phyloP scores from a whole-genome alignment of 30 jellyfish, hydroid and myxozoan genomes.

The Chrysaora quinquecirrha region DNA sequence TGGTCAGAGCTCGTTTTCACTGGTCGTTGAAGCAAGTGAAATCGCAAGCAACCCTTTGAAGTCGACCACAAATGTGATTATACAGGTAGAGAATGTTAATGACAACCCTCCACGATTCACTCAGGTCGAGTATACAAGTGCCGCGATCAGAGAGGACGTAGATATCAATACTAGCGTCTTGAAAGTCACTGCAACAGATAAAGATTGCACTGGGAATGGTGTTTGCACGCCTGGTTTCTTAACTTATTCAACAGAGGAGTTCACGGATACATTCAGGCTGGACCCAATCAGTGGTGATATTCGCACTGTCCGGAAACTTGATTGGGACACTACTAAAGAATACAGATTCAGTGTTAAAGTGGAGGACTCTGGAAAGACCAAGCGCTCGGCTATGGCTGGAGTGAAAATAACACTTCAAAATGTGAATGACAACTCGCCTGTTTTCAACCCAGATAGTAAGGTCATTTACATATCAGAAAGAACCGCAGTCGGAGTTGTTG shows the following conservation, averaged over 20 bases:
- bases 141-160: conserved; percentile 72
- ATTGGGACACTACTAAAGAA: conserved; percentile 69
- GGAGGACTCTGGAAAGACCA: conserved; percentile 73
- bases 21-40: conserved; percentile 85
- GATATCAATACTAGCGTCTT: conserved; percentile 56
- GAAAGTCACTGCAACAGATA: conserved; percentile 85
- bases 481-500: conserved; percentile 38
- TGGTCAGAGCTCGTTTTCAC: conserved; percentile 62
- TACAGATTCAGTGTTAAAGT: conserved; percentile 87
- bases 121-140: conserved; percentile 66
- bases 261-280: conserved; percentile 72
- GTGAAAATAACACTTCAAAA: conserved; percentile 68
- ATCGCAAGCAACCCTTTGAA: conserved; percentile 68
- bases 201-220: conserved; percentile 83
- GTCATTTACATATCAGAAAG: conserved; percentile 61
- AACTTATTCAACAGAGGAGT: conserved; percentile 70
- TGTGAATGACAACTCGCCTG: conserved; percentile 91
- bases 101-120: conserved; percentile 88
- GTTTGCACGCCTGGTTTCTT: conserved; percentile 92
- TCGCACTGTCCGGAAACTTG: conserved; percentile 79
- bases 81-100: conserved; percentile 77
- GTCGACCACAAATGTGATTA: conserved; percentile 67
- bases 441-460: conserved; percentile 58
- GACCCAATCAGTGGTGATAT: conserved; percentile 92
- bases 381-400: conserved; percentile 80